Conservation (phyloP, 2,888 invertebrate genomes). For the Meta bourneti region DNA sequence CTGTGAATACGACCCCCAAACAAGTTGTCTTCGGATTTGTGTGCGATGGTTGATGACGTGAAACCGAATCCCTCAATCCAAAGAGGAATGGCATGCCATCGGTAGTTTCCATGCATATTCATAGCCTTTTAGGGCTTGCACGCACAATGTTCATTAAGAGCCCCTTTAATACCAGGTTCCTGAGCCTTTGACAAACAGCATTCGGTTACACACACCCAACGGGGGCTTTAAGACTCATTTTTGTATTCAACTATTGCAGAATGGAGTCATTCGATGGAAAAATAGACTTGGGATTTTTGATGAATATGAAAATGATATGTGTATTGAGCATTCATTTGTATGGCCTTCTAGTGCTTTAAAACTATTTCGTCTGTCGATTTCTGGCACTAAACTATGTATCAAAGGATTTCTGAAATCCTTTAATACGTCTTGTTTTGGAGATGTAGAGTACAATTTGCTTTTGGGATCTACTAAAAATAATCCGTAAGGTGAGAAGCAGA, state of each 20-base stretch:
- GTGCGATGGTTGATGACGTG: slow-evolving; percentile 15
- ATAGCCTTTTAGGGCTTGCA: slow-evolving; percentile 6
- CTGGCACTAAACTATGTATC: no score
- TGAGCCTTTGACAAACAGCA: slow-evolving; percentile 33
- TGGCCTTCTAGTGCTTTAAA: no score
- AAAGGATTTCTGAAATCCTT: no score
- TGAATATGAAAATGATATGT: no score
- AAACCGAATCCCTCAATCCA: slow-evolving; percentile 24
- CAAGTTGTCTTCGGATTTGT: background rate
- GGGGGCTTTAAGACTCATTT: slow-evolving; percentile 15
- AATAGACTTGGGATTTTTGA: no score
- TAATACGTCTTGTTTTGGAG: no score
- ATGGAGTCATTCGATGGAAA: no score
- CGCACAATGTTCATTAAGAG: slow-evolving; percentile 64
- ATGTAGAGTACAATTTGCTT: no score
- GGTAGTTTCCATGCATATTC: slow-evolving; percentile 53
- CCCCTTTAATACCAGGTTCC: slow-evolving; percentile 8
- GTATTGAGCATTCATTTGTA: no score
- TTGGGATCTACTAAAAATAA: no score
- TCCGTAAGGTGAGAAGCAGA: no score
- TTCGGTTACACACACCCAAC: slow-evolving; percentile 6
- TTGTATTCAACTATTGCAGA: background rate
- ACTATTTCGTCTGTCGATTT: no score
- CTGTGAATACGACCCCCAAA: background rate
- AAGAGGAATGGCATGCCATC: background rate